These are phyloP conservation scores for Corapipo altera DNA, from an alignment of 2,113 vertebrate genomes.

Conservation along the genomic window DNA sequence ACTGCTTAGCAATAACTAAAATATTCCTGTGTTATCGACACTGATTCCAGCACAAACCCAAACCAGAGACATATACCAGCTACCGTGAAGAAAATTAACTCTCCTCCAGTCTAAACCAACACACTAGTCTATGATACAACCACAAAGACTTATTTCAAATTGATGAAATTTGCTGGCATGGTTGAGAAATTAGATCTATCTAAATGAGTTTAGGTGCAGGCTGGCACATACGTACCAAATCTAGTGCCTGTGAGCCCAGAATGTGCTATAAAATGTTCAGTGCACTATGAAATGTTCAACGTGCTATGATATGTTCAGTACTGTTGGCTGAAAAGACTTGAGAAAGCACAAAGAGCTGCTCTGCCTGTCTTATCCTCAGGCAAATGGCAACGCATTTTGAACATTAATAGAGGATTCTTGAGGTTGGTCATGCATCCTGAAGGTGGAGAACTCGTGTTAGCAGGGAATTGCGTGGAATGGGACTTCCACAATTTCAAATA, in stretches of 20 bases:
- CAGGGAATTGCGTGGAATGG: not conserved
- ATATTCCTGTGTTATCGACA: not conserved
- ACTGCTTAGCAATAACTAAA: not conserved
- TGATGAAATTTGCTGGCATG: not conserved
- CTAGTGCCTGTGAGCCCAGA: not conserved
- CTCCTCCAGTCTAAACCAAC: not conserved
- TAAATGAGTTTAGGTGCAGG: not conserved
- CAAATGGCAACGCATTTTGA: not conserved
- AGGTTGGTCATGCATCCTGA: not conserved
- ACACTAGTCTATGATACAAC: not conserved
- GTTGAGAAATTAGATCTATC: not conserved
- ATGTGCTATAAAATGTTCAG: not conserved
- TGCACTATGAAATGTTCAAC: not conserved
- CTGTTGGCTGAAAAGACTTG: not conserved
- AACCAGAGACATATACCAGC: not conserved
- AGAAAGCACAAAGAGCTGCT: not conserved
- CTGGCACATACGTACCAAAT: not conserved
- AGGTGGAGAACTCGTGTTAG: not conserved
- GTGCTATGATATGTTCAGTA: not conserved
- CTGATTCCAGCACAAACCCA: not conserved
- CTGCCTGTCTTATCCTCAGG: not conserved
- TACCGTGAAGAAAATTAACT: not conserved
- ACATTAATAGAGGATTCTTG: not conserved
- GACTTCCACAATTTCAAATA: not conserved
- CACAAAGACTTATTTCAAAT: not conserved